Percentiles rank a stretch among this genome's conserved stretches.
Evolutionary conservation across 2,113 vertebrate genomes (phyloP).

Genomic region (Raphicerus campestris): DNA sequence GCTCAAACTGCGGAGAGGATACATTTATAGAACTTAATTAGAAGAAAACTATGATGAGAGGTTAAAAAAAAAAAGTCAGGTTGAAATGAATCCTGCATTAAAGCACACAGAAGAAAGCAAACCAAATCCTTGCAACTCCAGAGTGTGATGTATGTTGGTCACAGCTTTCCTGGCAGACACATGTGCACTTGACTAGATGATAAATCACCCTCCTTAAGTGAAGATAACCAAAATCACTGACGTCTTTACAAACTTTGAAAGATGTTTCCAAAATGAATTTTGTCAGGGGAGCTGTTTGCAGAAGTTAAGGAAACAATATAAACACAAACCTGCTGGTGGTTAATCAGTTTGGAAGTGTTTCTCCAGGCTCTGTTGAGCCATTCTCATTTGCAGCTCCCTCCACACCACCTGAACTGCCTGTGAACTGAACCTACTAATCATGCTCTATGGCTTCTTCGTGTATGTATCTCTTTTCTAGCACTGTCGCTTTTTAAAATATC

Average conservation of each 20-base stretch:
- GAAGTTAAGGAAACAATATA: constrained; percentile 13
- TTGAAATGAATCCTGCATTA: constrained; percentile 61
- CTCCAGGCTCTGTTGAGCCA: background rate
- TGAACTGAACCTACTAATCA: background rate
- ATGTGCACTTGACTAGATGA: constrained; percentile 62
- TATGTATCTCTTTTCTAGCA: background rate
- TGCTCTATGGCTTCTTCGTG: background rate
- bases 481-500: background rate
- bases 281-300: constrained; percentile 9
- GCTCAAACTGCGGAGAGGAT: constrained; percentile 38
- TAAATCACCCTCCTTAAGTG: constrained; percentile 66
- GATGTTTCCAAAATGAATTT: constrained; percentile 67
- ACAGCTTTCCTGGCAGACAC: constrained; percentile 57
- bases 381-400: background rate
- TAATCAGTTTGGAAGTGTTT: background rate
- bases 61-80: constrained; percentile 60
- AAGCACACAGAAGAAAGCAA: constrained; percentile 45
- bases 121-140: constrained; percentile 36
- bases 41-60: constrained; percentile 66
- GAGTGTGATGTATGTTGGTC: constrained; percentile 60
- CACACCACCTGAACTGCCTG: background rate
- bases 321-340: background rate
- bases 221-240: constrained; percentile 70
- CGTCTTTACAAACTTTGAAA: constrained; percentile 59
- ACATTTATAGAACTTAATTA: constrained; percentile 74